Percentiles rank a stretch among this genome's conserved stretches.
phyloP scores from a whole-genome alignment of 2,888 invertebrate genomes.

The Archips xylosteana region DNA sequence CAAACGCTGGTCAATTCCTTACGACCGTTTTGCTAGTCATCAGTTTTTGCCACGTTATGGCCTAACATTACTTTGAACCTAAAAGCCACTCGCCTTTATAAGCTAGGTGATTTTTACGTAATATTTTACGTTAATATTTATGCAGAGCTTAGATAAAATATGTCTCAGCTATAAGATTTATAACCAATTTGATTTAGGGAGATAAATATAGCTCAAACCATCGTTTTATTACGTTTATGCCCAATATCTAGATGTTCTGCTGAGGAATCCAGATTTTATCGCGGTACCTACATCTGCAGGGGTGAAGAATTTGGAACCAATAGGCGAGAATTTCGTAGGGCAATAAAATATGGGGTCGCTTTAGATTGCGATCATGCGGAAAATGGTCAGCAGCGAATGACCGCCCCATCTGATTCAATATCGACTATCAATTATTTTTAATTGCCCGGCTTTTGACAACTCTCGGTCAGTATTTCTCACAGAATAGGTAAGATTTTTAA shows the following conservation, averaged over 20 bases:
- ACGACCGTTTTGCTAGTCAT: slow-evolving; percentile 1
- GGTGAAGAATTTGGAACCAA: slow-evolving; percentile 33
- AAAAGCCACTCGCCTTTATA: not conserved
- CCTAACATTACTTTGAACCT: slow-evolving; percentile 3
- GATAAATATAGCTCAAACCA: slow-evolving; percentile 13
- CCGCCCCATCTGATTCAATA: slow-evolving; percentile 19
- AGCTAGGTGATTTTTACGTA: not conserved
- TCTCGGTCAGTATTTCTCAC: slow-evolving; percentile 4
- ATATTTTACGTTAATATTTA: too few relatives aligned
- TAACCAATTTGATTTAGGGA: slow-evolving; percentile 29
- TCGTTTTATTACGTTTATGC: slow-evolving; percentile 24
- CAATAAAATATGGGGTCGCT: slow-evolving; percentile 33
- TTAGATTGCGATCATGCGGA: slow-evolving; percentile 23
- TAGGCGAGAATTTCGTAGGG: slow-evolving; percentile 32
- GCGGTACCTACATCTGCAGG: slow-evolving; percentile 11
- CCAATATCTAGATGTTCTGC: slow-evolving; percentile 29
- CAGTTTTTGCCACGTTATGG: not conserved
- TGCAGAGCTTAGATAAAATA: slow-evolving; percentile 14
- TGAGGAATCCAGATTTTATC: slow-evolving; percentile 37
- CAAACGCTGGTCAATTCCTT: slow-evolving; percentile 5
- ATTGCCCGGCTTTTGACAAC: slow-evolving; percentile 1
- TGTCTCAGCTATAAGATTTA: slow-evolving; percentile 26
- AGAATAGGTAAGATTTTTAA: not conserved
- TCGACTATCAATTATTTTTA: slow-evolving; percentile 9
- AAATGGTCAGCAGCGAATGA: slow-evolving; percentile 30